Evolutionary conservation across 2,888 invertebrate species (phyloP), one percentile per base, ranked within the genome.

Genomic region (Cephus rjabovi): DNA sequence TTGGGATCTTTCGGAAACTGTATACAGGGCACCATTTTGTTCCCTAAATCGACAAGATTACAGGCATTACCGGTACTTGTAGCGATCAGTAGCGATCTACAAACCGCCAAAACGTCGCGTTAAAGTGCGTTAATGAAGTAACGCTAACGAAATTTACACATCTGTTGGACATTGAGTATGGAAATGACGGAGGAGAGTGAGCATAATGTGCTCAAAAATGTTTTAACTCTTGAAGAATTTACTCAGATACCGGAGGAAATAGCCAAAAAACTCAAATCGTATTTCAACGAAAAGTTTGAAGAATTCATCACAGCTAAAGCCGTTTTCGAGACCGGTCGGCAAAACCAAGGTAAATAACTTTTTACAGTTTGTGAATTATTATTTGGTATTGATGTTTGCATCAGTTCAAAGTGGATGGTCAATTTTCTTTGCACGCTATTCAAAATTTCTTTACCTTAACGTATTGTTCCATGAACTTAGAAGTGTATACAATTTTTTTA

Each of bases 221-320:
- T 93, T 80, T 88, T 95, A 83, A 92, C 91, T 56, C 89, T 90
- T 23, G 93, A 94, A 77, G 95, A 95, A 90, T 92, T 94, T 89
- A 89, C 91, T 75, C 92, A 92, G 83, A 92, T 95, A 80, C 93
- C 94, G 78, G 89, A 91, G 79, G 92, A 91, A 84, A 91, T 94
- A 80, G 92, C 92, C 35, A 91, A 93, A 83, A 96, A 96, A 92
- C 92, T 96, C 70, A 94, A 95, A 85, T 90, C 89, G 68, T 93
- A 93, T 86, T 93, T 94, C 76, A 93, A 93, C 75, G 93, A 93
- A 79, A 94, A 95, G 89, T 94, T 95, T 88, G 95, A 95, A 86
- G 95, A 95, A 89, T 95, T 95, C 83, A 93, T 96, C 86, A 95
- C 95, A 78, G 93, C 95, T 37, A 96, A 95, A 91, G 96, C 96